Evolutionary conservation across 1,140 invertebrate species (phyloP), one percentile per base, ranked within the genome.

Genomic region (Triops longicaudatus): DNA sequence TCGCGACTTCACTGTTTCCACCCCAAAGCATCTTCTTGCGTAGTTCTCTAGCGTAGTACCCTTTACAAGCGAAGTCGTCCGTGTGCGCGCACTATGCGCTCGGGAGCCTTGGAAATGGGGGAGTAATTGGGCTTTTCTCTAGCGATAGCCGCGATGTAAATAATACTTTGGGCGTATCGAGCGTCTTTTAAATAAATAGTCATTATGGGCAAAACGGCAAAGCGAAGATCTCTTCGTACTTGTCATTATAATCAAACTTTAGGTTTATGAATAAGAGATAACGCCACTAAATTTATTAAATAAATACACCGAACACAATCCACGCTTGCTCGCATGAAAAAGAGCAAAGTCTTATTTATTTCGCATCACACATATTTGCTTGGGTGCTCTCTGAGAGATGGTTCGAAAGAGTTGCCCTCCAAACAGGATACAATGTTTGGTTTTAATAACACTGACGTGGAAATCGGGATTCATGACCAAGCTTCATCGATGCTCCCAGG

Each of bases 71-170:
- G 50, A 63, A 63, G 50, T 22, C 17, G 3, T 63, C 50, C 10
- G 50, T n/a, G 50, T 63, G 50, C 50, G 50, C 50, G 50, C 50
- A 63, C 50, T 63, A 22, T 63, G 50, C 17, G 50, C 50, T 63
- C n/a, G 10, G 2, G 50, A 63, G 22, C 17, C n/a, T 63, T 63
- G 2, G 31, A 37, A n/a, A 7, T 37, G 6, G 2, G n/a, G 50
- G 14, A 63, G 50, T n/a, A 63, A 63, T 63, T 63, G 17, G 50
- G 6, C 17, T 63, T 22, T 22, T 63, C 17, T 17, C 17, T 63
- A 1, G 10, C 17, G 6, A 1, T n/a, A 63, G 22, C 14, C 2
- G n/a, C 14, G 10, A 22, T 63, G 22, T 22, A 63, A 63, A 22
- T 14, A 63, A 22, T 63, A 63, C 17, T 22, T 63, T 63, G 22